Evolutionary conservation across 2,113 vertebrate species (phyloP), one percentile per base, ranked within the genome.

Genomic region (Pelusios castaneus): DNA sequence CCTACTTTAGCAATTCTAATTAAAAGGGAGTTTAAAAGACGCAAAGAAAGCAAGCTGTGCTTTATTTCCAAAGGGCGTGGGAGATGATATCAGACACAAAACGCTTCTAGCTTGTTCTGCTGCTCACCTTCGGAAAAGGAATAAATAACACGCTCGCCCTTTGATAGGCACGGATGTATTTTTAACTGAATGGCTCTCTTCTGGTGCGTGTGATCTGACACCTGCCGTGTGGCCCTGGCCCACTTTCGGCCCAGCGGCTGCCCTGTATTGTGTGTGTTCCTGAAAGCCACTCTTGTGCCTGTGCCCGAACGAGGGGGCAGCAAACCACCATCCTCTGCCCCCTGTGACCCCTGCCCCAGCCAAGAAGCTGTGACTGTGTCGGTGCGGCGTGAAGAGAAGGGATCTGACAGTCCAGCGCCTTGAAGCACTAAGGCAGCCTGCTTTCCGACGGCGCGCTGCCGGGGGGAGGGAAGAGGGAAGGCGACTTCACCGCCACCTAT

Each of bases 71-170:
- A 8, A 80, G 95, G 94, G 97, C 80, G 93, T 95, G 94, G 89
- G 93, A 94, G 89, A 90, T 83, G 85, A 88, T 70, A 63, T 86
- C 91, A 95, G 87, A 83, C 86, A 81, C 80, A 73, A 94, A 93
- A 89, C 89, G 89, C 82, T 95, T 76, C 88, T 78, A 94, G 94
- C 94, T 84, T 97, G 93, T 95, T 96, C 92, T 94, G 95, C 94
- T 92, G 80, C 93, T 91, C 97, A 98, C 96, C 97, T 97, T 97
- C 98, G 97, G 97, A 97, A 98, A 98, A 98, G 93, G 98, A 95
- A 82, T 84, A 87, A 91, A 91, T 96, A 97, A 98, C 90, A 98
- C 98, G 92, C 94, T 97, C 94, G 96, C 97, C 98, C 95, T 98
- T 97, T 98, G 97, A 98, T 98, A 95, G 92, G 93, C 96, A 70